These are phyloP conservation scores for Rhynchotus rufescens DNA, from an alignment of 2,797 vertebrate species.

Conservation along the genomic window DNA sequence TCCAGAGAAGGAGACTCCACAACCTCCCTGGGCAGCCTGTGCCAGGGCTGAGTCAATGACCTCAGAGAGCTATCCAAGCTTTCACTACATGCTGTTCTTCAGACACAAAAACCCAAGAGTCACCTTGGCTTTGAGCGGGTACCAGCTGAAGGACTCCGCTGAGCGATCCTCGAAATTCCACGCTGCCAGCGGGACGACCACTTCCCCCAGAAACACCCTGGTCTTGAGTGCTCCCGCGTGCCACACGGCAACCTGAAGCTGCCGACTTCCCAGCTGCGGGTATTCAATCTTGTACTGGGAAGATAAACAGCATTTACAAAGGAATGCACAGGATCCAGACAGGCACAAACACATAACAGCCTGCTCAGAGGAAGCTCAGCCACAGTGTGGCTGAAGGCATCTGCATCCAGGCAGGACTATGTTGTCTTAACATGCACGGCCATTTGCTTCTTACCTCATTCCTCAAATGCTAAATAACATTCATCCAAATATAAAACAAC, in stretches of 20 bases:
- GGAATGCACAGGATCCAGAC: not conserved
- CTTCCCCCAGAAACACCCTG: constrained; percentile 90
- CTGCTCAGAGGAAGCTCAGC: not conserved
- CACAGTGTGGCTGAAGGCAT: not conserved
- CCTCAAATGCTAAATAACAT: not conserved
- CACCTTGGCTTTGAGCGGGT: constrained; percentile 87
- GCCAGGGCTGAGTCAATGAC: not conserved
- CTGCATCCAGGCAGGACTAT: not conserved
- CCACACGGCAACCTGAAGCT: constrained; percentile 89
- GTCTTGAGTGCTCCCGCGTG: constrained; percentile 84
- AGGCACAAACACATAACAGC: not conserved
- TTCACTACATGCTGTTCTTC: not conserved
- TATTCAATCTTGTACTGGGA: constrained; percentile 84
- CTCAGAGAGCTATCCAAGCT: not conserved
- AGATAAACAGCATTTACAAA: constrained; percentile 6
- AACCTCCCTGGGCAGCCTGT: no score
- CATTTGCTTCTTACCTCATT: not conserved
- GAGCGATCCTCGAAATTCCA: constrained; percentile 83
- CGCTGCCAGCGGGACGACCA: constrained; percentile 83
- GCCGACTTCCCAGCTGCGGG: constrained; percentile 81
- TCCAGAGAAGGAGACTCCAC: no score
- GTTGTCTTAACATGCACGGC: not conserved
- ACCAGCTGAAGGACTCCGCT: constrained; percentile 80
- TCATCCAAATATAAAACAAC: not conserved
- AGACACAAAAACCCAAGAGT: not conserved